Evolutionary conservation across 2,113 vertebrate genomes (phyloP), one percentile per base, ranked within the genome.

Genomic region (Oryzias curvinotus): DNA sequence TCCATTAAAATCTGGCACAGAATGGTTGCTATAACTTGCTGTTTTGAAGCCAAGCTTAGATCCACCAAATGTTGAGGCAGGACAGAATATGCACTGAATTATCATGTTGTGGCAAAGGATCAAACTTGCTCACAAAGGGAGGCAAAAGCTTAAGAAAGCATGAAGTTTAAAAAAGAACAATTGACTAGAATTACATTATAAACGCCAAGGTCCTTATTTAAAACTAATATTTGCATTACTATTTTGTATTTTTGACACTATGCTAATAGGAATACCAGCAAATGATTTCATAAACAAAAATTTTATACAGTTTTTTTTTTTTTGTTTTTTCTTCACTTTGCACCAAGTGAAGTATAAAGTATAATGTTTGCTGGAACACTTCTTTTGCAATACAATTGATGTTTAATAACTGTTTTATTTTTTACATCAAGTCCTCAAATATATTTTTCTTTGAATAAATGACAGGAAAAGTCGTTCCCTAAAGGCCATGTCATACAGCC

Each of bases 101-200:
- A 69, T 69, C 43, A 28, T 51, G 5, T 28, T 55, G 46, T 45
- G 52, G 41, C 13, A 64, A 63, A 36, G 30, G 7, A 36, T 7
- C 30, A 36, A 36, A 36, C 30, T 36, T 36, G 30, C 2, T 28
- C 26, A 84, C 86, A 89, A 84, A 90, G 85, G 79, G 85, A 87
- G 73, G 78, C 73, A 61, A 70, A 70, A 77, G 72, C 68, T 80
- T 65, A 83, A 86, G 74, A 74, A 80, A 84, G 85, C 79, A 66
- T 73, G 85, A 50, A 66, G 65, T 73, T 28, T 68, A 82, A 82
- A 81, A 73, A 83, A 64, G 78, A 57, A 78, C 85, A 72, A 91
- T 90, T 85, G 87, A 89, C 88, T 88, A 90, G 77, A 81, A 78
- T 81, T 71, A 75, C 77, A 75, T 83, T 65, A 52, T 65, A 70